phyloP scores from a whole-genome alignment of 2,113 vertebrate genomes.

The Hypocryptadius cinnamomeus region DNA sequence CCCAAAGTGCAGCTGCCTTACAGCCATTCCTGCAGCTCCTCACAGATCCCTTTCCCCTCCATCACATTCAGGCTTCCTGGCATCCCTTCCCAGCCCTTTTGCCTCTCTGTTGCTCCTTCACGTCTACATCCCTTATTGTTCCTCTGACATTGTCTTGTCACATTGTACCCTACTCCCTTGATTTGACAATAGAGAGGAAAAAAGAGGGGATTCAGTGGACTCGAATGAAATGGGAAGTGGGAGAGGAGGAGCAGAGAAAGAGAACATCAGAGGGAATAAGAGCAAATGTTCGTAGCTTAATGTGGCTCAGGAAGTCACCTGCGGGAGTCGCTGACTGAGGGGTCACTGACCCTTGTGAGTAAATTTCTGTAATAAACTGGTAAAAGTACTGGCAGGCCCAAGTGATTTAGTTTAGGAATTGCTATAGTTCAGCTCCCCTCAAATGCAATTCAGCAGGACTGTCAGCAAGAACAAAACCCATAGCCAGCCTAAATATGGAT shows the following conservation, averaged over 20 bases:
- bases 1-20: not conserved
- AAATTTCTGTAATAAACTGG: slow-evolving; percentile 60
- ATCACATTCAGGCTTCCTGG: not conserved
- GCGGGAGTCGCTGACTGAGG: slow-evolving; percentile 26
- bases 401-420: slow-evolving; percentile 47
- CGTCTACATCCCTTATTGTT: not conserved
- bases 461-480: slow-evolving; percentile 8
- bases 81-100: not conserved
- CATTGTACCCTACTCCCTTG: not conserved
- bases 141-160: not conserved
- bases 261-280: slow-evolving; percentile 27
- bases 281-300: not conserved
- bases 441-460: slow-evolving; percentile 44
- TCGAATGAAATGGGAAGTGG: not conserved
- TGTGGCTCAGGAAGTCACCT: slow-evolving; percentile 8
- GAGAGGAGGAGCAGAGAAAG: slow-evolving; percentile 26
- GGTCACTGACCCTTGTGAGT: slow-evolving; percentile 60
- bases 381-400: slow-evolving; percentile 23
- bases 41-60: not conserved
- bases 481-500: slow-evolving; percentile 41
- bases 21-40: not conserved
- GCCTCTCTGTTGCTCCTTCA: slow-evolving; percentile 3
- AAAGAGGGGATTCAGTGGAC: not conserved
- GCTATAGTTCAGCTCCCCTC: slow-evolving; percentile 21
- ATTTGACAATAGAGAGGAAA: slow-evolving; percentile 34